Conservation (phyloP, 2,113 vertebrate genomes). For the Tragelaphus scriptus region DNA sequence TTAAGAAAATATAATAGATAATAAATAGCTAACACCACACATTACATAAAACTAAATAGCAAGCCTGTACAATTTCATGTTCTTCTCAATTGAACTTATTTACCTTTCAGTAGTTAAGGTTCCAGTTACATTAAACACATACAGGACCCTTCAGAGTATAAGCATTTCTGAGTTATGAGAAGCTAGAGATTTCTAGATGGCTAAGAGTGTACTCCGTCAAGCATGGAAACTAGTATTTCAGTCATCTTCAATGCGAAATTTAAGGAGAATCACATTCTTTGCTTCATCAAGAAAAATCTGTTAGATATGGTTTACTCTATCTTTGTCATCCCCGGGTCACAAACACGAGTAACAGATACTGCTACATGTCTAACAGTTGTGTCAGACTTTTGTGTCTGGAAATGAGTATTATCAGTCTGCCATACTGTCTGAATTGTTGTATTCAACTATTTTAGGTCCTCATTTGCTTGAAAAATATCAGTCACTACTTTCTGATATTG, state of each 20-base stretch:
- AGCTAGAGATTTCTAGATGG: neutral
- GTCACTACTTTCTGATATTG: neutral
- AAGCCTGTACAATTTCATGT: neutral
- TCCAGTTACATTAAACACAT: neutral
- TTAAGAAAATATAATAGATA: neutral
- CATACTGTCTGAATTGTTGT: neutral
- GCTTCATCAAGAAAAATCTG: neutral
- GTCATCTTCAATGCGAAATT: neutral
- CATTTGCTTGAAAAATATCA: neutral
- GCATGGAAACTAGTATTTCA: neutral
- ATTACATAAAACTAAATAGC: neutral
- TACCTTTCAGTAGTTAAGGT: constrained; percentile 20
- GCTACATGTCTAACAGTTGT: neutral
- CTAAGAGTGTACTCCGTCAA: neutral
- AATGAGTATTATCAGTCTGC: neutral
- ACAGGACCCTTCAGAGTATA: neutral
- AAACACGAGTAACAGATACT: neutral
- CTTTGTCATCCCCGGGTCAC: neutral
- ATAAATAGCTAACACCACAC: neutral
- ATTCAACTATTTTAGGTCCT: neutral
- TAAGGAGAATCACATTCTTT: constrained; percentile 3
- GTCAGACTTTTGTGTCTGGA: neutral
- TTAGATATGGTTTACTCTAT: neutral
- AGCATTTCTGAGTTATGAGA: constrained; percentile 21
- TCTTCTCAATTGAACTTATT: neutral